These are phyloP conservation scores for Pterocles burchelli DNA, from an alignment of 2,113 vertebrate genomes.

Conservation along the genomic window DNA sequence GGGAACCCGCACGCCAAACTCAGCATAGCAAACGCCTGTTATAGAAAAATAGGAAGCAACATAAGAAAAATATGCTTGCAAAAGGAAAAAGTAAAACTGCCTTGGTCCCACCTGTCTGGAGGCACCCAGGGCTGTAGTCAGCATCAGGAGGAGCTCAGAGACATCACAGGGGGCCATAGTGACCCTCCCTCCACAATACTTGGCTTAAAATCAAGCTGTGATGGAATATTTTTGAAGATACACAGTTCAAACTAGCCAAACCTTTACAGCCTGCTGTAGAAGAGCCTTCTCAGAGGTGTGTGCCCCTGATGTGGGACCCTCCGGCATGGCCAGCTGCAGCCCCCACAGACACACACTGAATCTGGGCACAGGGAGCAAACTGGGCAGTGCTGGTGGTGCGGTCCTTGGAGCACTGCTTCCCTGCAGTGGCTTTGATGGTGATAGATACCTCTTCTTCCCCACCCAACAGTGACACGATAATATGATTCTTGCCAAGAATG, in stretches of 20 bases:
- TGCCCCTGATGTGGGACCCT: background rate
- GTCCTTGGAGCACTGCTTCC: background rate
- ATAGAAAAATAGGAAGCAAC: rapidly evolving
- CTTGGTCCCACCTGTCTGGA: background rate
- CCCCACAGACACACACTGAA: too few species aligned
- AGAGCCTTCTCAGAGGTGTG: background rate
- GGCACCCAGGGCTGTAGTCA: background rate
- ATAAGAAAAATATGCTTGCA: rapidly evolving
- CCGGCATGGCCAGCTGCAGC: background rate
- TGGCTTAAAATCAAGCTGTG: background rate
- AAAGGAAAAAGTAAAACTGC: background rate
- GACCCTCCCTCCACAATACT: background rate
- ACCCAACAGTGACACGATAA: background rate
- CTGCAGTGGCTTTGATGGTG: background rate
- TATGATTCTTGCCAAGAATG: background rate
- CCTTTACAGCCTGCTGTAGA: background rate
- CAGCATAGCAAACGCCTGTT: slow-evolving; percentile 94
- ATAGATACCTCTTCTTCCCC: background rate
- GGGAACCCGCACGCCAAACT: slow-evolving; percentile 95
- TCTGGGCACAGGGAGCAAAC: background rate
- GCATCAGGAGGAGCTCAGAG: background rate
- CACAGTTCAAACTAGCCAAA: background rate
- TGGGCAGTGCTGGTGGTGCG: rapidly evolving
- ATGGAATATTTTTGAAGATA: too few species aligned
- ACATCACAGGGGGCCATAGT: rapidly evolving